Base-by-base conservation (phyloP, 2,113 vertebrate genomes). In the Pangasianodon gigas region DNA sequence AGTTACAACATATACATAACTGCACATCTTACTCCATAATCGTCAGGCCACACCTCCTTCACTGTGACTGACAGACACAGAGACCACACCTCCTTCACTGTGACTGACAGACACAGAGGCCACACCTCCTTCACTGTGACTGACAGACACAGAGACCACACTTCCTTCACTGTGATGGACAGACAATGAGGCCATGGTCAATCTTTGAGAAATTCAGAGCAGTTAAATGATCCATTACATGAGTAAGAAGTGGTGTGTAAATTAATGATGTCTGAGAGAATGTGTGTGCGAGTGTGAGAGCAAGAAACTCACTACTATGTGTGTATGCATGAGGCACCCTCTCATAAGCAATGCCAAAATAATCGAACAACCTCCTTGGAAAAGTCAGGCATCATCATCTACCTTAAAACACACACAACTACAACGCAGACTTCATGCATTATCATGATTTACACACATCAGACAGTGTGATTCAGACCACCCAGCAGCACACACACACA, bases 141-240 rank as follows among this genome's bases (percentile, higher is more conserved):
- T 32, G 14, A 52, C 41, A 80, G 46, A 52, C 14, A 32, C 48
- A 18, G 6, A 82, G 29, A 14, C 29, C 14, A 82, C 29, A 0
- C 48, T 14, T 13, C 80, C 13, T 56, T 19, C 29, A 32, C 14
- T 54, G 2, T 7, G 11, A 52, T 26, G 52, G 26, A 81, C 46
- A 52, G 13, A 14, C 11, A 81, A 6, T 51, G 21, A 80, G 46
- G 26, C 44, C 44, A 81, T 16, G 46, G 37, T 37, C 37, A 37
- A 37, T 37, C 37, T 37, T 37, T 37, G 37, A 1, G 56, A 79
- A 85, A n/a, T 32, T 37, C 18, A 54, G 60, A 52, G 75, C 29
- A 19, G 56, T 69, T 75, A 52, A 84, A 88, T 32, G 77, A n/a
- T 75, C 82, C 52, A 84, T 84, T 60, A 89, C 52, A 84, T 89